Evolutionary conservation across 2,888 invertebrate genomes (phyloP), one percentile per base, ranked within the genome.

Genomic region (Drosophila infuscata): DNA sequence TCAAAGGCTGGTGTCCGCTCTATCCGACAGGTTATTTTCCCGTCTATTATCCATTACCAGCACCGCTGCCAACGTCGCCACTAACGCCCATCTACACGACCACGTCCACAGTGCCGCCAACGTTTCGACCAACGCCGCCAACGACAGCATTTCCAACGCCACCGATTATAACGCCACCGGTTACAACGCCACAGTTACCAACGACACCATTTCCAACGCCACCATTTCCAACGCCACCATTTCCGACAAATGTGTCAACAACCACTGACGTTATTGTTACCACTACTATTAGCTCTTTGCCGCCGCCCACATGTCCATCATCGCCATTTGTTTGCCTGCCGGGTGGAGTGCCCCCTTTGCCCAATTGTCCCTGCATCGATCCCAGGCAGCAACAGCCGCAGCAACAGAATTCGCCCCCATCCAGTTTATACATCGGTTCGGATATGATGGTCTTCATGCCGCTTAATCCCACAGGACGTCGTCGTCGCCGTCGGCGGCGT

Each of bases 341-440:
- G 0, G 91, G 90, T 3, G 92, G 92, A 5, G 70, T 79, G 17
- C 80, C 88, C 12, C 93, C 93, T 0, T 73, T 91, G 52, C 84
- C 91, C 4, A 80, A 91, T 62, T 93, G 93, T 46, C 92, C 93
- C 25, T 93, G 93, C 70, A 92, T 93, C 33, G 93, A 93, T 89
- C 92, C 93, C 69, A 79, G 67, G 15, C 65, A 60, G 59, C 74
- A 72, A 59, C 63, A 46, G 17, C 64, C 43, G 20, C 53, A 61
- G 36, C 5, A 11, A 29, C 38, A n/a, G 15, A n/a, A 38, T 29
- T 20, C 20, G 15, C 9, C 49, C 32, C 46, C 58, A 6, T 7
- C 76, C 8, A 36, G 76, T 1, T 51, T 59, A 11, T 43, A 67
- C 12, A 63, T 83, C 33, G 83, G 82, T 36, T 79, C 92, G 66